These are phyloP conservation scores for Urechis unicinctus DNA, from an alignment of 2,888 invertebrate species.

Conservation along the genomic window DNA sequence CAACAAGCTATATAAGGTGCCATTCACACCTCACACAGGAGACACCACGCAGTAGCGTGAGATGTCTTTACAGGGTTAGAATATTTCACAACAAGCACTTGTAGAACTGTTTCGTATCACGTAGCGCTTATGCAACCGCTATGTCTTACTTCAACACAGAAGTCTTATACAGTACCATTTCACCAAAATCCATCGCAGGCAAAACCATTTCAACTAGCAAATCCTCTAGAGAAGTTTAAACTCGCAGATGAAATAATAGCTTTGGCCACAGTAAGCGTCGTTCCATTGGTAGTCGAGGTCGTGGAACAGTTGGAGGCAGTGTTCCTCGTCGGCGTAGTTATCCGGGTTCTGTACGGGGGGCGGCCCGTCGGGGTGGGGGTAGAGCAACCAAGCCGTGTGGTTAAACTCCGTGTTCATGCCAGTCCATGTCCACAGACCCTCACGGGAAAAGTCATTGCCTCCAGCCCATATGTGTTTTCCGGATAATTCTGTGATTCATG, in stretches of 20 bases:
- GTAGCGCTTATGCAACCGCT: too few relatives aligned
- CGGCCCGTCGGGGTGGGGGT: background rate
- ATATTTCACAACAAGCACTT: too few relatives aligned
- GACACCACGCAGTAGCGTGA: too few relatives aligned
- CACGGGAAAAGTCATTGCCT: conserved; percentile 6
- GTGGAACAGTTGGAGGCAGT: conserved; percentile 8
- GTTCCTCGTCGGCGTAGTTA: conserved; percentile 3
- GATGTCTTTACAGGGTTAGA: too few relatives aligned
- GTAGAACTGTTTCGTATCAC: too few relatives aligned
- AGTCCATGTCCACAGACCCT: conserved; percentile 7
- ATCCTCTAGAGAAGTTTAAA: too few relatives aligned
- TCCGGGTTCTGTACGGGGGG: conserved; percentile 7
- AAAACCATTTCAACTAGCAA: too few relatives aligned
- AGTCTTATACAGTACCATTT: too few relatives aligned
- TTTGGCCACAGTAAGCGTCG: conserved; percentile 2
- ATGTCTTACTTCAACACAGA: too few relatives aligned
- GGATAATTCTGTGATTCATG: conserved; percentile 4
- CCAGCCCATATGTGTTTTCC: conserved; percentile 7
- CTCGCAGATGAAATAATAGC: conserved; percentile 7
- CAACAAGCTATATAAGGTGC: too few relatives aligned
- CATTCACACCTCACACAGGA: too few relatives aligned
- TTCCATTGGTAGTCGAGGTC: conserved; percentile 7
- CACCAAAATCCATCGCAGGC: too few relatives aligned
- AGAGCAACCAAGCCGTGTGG: conserved; percentile 5
- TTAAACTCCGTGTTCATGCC: conserved; percentile 6